Conservation (phyloP, 2,888 invertebrate species). For the Acanthosepion pharaonis region DNA sequence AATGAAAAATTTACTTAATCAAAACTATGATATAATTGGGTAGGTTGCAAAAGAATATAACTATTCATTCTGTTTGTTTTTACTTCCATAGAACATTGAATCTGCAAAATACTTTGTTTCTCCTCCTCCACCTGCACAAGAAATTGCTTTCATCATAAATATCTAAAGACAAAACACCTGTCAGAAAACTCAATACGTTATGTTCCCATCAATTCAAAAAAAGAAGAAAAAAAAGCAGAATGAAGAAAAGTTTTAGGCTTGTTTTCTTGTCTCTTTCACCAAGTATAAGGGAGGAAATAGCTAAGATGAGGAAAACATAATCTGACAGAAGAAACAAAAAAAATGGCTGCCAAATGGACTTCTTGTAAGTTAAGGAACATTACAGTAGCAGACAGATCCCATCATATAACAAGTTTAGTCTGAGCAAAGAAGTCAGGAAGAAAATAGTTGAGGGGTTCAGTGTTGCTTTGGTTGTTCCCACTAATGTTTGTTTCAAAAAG, state of each 20-base stretch:
- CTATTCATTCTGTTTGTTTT: neutral
- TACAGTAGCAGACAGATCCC: constrained; percentile 33
- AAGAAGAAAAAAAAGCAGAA: neutral
- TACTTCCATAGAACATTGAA: neutral
- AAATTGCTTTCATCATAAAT: constrained; percentile 17
- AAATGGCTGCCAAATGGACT: neutral
- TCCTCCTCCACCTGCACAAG: neutral
- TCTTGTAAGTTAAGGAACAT: constrained; percentile 33
- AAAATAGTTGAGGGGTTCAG: neutral
- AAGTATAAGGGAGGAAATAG: neutral
- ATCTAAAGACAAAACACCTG: constrained; percentile 33
- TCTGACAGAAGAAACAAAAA: neutral
- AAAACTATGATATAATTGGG: neutral
- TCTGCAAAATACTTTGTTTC: neutral
- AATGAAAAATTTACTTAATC: neutral
- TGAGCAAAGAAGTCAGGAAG: neutral
- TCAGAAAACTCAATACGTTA: neutral
- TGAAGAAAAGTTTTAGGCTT: neutral
- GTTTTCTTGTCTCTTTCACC: neutral
- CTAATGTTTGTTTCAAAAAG: neutral
- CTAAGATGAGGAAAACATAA: neutral
- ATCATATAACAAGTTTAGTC: neutral
- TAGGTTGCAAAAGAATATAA: neutral
- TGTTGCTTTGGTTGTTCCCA: neutral
- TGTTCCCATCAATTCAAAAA: neutral